These are phyloP conservation scores for Epinephelus coioides DNA, from an alignment of 2,797 vertebrate species.

Conservation along the genomic window DNA sequence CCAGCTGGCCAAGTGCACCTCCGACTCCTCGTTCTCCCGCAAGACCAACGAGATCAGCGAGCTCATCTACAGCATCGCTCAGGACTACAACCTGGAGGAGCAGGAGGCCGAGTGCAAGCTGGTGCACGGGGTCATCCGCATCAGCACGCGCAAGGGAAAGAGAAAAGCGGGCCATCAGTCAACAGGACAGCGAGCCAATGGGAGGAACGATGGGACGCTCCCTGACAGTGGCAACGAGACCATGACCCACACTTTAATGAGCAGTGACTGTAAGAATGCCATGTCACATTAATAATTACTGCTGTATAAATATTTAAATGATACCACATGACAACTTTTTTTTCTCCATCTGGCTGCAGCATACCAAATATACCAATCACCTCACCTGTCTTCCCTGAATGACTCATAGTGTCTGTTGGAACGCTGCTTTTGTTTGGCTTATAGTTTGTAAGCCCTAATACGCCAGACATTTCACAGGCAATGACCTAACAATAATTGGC, in stretches of 20 bases:
- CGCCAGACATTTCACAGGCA: conserved; percentile 31
- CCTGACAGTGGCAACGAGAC: conserved; percentile 96
- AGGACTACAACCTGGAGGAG: conserved; percentile 98
- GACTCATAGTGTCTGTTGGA: conserved; percentile 69
- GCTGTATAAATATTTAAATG: conserved; percentile 1
- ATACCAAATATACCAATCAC: conserved; percentile 47
- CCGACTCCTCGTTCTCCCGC: conserved; percentile 96
- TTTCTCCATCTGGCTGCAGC: conserved; percentile 22
- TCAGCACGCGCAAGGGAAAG: conserved; percentile 95
- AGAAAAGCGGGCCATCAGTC: conserved; percentile 82
- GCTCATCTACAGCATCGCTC: conserved; percentile 97
- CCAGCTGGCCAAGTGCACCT: conserved; percentile 98
- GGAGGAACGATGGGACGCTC: conserved; percentile 85
- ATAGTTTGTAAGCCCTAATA: conserved; percentile 42
- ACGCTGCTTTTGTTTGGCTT: conserved; percentile 57
- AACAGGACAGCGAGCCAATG: conserved; percentile 80
- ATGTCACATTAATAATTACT: not conserved
- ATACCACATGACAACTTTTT: not conserved
- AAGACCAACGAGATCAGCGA: conserved; percentile 99
- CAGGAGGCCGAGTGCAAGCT: conserved; percentile 97
- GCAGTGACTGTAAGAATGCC: conserved; percentile 90
- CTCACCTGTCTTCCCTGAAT: conserved; percentile 40
- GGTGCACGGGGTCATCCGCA: conserved; percentile 97
- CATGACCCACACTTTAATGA: conserved; percentile 91
- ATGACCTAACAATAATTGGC: conserved; percentile 54